Evolutionary conservation across 2,888 invertebrate species (phyloP), one percentile per base, ranked within the genome.

Genomic region (Cryptus armator): DNA sequence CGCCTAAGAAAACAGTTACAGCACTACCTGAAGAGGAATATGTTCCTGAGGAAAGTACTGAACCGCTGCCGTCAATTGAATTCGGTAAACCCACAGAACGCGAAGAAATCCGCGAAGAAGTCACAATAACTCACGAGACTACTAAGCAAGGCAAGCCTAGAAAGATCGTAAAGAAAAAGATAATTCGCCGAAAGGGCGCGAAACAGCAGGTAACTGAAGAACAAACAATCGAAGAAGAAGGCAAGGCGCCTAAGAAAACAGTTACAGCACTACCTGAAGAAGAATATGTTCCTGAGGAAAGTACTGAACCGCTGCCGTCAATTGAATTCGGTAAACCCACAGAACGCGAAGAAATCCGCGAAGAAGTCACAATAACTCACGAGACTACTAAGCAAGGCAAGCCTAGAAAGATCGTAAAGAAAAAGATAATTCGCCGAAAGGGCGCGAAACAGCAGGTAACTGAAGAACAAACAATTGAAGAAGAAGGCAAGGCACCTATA

Each of bases 181-280:
- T 94, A 5, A 94, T 92, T 75, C 94, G 93, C 81, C 92, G 89
- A 9, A 90, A 93, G 74, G 94, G 93, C 7, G 90, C 64, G n/a
- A 86, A 88, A 86, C 51, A 88, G 86, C 86, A 88, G 3, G 86
- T 89, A 2, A 90, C 86, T 6, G 90, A 92, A 79, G 87, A 94
- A 46, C 86, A 92, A 1, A 94, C 94, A 37, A 92, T 94, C 53
- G 94, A 94, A 87, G 94, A 94, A 87, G 94, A 94, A 84, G 94
- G 94, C 59, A 94, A 93, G 89, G 88, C 94, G 92, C 91, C 95
- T 83, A 89, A 94, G 89, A 91, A 93, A 80, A 87, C 94, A 4
- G 93, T 94, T 86, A 90, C 93, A 56, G 92, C 90, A 81, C 91
- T 79, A 24, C 91, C 90, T 59, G 88, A 86, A 46, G 88, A 86